These are phyloP conservation scores for Dinomys branickii DNA, from an alignment of 2,113 vertebrate genomes.

Conservation along the genomic window DNA sequence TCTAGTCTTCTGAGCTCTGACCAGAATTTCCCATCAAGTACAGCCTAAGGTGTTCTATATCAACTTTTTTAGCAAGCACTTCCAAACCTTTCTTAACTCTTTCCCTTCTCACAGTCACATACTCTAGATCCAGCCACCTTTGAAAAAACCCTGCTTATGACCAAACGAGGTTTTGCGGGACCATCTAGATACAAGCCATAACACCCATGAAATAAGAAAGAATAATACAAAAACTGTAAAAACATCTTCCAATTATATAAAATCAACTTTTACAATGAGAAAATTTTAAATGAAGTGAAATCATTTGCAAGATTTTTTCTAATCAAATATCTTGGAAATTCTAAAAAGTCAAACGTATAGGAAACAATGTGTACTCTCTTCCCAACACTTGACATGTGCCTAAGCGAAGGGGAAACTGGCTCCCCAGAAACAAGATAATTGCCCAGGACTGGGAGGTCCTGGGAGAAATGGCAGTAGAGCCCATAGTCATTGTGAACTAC, in stretches of 20 bases:
- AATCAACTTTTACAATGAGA: slow-evolving; percentile 32
- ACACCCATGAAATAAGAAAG: background rate
- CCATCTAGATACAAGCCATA: background rate
- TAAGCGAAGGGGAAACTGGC: background rate
- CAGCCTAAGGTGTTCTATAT: background rate
- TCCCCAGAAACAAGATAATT: background rate
- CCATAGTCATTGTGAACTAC: background rate
- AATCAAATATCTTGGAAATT: slow-evolving; percentile 27
- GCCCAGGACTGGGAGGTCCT: background rate
- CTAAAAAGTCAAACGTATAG: background rate
- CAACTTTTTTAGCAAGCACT: background rate
- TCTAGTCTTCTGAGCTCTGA: no score
- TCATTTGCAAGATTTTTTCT: slow-evolving; percentile 23
- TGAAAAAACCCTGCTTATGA: background rate
- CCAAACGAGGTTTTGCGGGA: background rate
- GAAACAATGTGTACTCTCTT: background rate
- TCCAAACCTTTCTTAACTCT: background rate
- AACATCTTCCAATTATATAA: background rate
- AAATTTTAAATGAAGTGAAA: background rate
- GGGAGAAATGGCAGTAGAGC: background rate
- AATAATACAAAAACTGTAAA: background rate
- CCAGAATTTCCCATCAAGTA: background rate
- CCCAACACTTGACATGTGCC: background rate
- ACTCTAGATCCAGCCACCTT: background rate
- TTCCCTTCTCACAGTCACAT: background rate